Evolutionary conservation across 2,888 invertebrate species (phyloP), one percentile per base, ranked within the genome.

Genomic region (Laothoe populi): DNA sequence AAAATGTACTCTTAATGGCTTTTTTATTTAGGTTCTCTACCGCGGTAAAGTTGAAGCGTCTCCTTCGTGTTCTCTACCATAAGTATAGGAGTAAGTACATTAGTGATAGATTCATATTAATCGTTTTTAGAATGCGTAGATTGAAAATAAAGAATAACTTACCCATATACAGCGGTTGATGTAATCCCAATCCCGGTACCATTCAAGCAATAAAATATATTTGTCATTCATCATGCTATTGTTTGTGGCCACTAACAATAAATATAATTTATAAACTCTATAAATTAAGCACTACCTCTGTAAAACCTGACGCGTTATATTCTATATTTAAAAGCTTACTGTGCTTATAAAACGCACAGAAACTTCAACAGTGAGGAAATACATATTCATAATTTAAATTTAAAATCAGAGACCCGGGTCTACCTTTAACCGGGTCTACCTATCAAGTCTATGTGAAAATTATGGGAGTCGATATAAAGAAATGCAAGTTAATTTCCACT

Each of bases 81-180:
- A 38, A 4, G 1, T 38, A 38, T 1, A 38, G 38, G 1, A 10
- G 38, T 38, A 13, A 11, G 1, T 3, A 4, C 13, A 4, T 13
- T 38, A 2, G 0, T 38, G 10, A 35, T 8, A 35, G 8, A 23
- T 23, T 0, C n/a, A n/a, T n/a, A n/a, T n/a, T n/a, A 0, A 0
- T 2, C 23, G 11, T 23, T 23, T 19, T 11, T 13, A 1, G 46
- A 13, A 13, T 38, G 1, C 10, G 10, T 10, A 1, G 35, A 10
- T 35, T 35, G 5, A 35, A 11, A 1, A 19, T 35, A 31, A 49
- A 57, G 23, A 58, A 40, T 24, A 53, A 75, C 89, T 76, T 77
- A 92, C 92, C 91, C 91, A 91, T 69, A 92, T 91, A 71, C 84
- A 80, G 53, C 71, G 72, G 72, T 92, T 84, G 62, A 92, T 82